A percentile compares a stretch with the other conserved stretches of the same genome.
phyloP scores from a whole-genome alignment of 2,797 vertebrate genomes.

The Botia almorhae region DNA sequence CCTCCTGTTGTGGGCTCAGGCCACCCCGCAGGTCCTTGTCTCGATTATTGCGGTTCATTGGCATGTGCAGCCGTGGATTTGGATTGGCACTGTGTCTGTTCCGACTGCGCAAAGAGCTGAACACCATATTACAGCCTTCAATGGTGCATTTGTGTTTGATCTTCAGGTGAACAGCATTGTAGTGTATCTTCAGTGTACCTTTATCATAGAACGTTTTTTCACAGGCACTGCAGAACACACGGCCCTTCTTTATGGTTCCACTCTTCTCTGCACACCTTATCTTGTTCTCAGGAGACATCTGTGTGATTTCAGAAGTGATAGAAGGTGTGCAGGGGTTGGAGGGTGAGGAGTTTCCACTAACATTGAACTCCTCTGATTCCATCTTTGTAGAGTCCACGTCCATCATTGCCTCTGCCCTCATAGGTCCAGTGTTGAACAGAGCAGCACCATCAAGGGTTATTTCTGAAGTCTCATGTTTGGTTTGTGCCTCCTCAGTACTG shows the following conservation, averaged over 20 bases:
- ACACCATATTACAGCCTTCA: constrained; percentile 98
- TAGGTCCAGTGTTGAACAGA: constrained; percentile 80
- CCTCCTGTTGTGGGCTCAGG: constrained; percentile 74
- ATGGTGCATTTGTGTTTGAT: constrained; percentile 98
- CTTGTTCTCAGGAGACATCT: constrained; percentile 86
- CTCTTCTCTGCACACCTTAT: constrained; percentile 82
- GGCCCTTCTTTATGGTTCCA: constrained; percentile 86
- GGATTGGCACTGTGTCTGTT: constrained; percentile 98
- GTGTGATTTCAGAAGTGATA: constrained; percentile 83
- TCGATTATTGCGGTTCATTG: constrained; percentile 96
- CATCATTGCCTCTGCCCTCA: constrained; percentile 74
- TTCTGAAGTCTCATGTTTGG: constrained; percentile 66
- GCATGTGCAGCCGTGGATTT: constrained; percentile 97
- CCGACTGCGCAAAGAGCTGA: constrained; percentile 94
- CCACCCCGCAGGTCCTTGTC: constrained; percentile 89
- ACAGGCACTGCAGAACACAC: constrained; percentile 94
- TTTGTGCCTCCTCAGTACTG: constrained; percentile 78
- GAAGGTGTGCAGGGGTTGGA: constrained; percentile 82
- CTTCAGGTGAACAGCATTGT: constrained; percentile 97
- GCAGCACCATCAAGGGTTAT: constrained; percentile 62
- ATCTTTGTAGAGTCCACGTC: constrained; percentile 77
- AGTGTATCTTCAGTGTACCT: constrained; percentile 98
- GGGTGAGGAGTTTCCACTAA: constrained; percentile 81
- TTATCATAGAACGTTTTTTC: constrained; percentile 99
- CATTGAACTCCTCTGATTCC: constrained; percentile 82